phyloP scores from a whole-genome alignment of 2,797 vertebrate genomes.

The Pelodytes ibericus region DNA sequence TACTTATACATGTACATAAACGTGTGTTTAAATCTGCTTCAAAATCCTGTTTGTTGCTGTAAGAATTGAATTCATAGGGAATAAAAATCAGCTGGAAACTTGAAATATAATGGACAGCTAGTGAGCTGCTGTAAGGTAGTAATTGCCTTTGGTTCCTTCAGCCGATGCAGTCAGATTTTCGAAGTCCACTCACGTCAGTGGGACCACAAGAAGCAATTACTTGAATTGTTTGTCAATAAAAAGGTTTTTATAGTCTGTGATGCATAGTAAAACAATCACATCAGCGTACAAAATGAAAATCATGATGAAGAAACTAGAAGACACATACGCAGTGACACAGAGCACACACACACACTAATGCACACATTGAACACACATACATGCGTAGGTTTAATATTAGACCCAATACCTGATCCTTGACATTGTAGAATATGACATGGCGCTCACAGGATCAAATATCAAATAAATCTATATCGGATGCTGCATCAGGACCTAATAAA shows the following conservation, averaged over 20 bases:
- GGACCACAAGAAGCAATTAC: not conserved
- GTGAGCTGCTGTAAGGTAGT: not conserved
- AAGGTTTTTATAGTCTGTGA: not conserved
- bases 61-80: not conserved
- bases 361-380: too few species aligned
- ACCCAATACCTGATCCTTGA: too few species aligned
- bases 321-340: not conserved
- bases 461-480: too few species aligned
- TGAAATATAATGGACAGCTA: not conserved
- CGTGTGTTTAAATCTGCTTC: too few species aligned
- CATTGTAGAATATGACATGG: too few species aligned
- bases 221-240: conserved; percentile 7
- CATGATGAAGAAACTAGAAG: not conserved
- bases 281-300: conserved; percentile 5
- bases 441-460: too few species aligned
- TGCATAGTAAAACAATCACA: conserved; percentile 3
- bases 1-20: too few species aligned
- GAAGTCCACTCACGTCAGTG: conserved; percentile 7
- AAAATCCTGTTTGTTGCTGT: not conserved
- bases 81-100: not conserved
- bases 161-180: conserved; percentile 1
- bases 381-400: too few species aligned
- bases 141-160: not conserved
- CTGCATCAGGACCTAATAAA: too few species aligned
- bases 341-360: too few species aligned